Evolutionary conservation across 2,888 invertebrate genomes (phyloP).

Genomic region (Meiosimyza platycephala): DNA sequence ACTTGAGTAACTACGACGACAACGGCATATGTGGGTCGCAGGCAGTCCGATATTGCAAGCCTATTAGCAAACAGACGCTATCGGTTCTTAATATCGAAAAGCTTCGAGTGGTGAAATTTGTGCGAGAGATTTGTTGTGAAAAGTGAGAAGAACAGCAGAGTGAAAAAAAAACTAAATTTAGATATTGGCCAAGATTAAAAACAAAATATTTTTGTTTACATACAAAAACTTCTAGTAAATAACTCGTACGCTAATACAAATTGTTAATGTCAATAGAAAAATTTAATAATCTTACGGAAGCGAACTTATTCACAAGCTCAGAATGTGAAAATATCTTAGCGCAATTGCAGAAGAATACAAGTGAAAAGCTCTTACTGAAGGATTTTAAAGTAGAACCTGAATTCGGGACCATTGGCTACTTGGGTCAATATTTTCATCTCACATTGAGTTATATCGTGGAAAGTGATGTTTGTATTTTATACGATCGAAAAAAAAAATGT

Average conservation of each 20-base stretch:
- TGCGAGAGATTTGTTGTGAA: conserved; percentile 15
- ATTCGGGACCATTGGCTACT: conserved; percentile 53
- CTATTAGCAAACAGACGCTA: conserved; percentile 15
- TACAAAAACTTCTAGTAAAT: no score
- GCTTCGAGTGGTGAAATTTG: no score
- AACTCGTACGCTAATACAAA: no score
- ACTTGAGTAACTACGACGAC: background rate
- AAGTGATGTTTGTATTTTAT: conserved; percentile 3
- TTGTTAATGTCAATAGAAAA: conserved; percentile 20
- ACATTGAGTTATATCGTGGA: conserved; percentile 36
- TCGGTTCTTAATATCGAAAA: background rate
- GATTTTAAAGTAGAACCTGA: conserved; percentile 43
- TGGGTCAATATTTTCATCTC: conserved; percentile 60
- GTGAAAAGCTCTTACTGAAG: conserved; percentile 36
- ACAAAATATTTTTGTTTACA: background rate
- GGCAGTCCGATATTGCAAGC: conserved; percentile 13
- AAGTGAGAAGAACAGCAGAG: conserved; percentile 27
- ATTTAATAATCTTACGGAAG: conserved; percentile 2
- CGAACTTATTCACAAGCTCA: conserved; percentile 47
- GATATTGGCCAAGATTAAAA: conserved; percentile 9
- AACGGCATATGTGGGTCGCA: background rate
- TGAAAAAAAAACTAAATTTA: conserved; percentile 13
- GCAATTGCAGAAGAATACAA: conserved; percentile 24
- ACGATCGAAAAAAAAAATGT: background rate
- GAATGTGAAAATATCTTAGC: conserved; percentile 53